Percentiles rank a stretch among this genome's conserved stretches.
These are phyloP conservation scores for Thamnophis elegans DNA, from an alignment of 2,797 vertebrate genomes.

Conservation along the genomic window DNA sequence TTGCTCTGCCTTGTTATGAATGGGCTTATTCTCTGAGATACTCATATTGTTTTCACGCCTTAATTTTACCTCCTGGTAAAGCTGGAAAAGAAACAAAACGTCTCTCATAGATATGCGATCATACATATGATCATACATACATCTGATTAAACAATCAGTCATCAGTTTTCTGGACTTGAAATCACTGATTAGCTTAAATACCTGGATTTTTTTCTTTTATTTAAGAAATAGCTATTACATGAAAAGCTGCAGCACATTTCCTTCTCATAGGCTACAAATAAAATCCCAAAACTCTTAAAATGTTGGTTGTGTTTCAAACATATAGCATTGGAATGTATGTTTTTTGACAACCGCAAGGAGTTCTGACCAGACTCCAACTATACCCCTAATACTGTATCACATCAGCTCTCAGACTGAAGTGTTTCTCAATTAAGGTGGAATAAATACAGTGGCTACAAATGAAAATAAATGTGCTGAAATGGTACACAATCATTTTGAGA, in stretches of 20 bases:
- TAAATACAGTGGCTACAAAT: not conserved
- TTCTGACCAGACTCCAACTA: not conserved
- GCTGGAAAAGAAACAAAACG: slow-evolving; percentile 71
- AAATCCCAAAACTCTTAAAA: not conserved
- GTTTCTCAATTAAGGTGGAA: not conserved
- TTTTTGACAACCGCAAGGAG: not conserved
- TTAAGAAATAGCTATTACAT: slow-evolving; percentile 17
- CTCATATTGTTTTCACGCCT: slow-evolving; percentile 76
- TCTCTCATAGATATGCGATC: not conserved
- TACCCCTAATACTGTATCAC: not conserved
- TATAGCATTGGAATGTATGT: not conserved
- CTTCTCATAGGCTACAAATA: not conserved
- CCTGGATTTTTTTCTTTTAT: not conserved
- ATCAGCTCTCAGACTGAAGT: not conserved
- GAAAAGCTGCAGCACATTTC: not conserved
- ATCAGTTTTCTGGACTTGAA: not conserved
- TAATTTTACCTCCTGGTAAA: slow-evolving; percentile 89
- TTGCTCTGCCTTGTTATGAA: slow-evolving; percentile 63
- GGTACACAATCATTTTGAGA: not conserved
- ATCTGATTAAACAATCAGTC: slow-evolving; percentile 7
- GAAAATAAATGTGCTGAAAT: not conserved
- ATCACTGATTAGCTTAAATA: slow-evolving; percentile 5
- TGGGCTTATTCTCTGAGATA: slow-evolving; percentile 59
- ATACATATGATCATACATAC: not conserved
- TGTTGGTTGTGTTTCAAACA: slow-evolving; percentile 23